phyloP scores from a whole-genome alignment of 2,113 vertebrate genomes.

The Leptobrachium leishanense region DNA sequence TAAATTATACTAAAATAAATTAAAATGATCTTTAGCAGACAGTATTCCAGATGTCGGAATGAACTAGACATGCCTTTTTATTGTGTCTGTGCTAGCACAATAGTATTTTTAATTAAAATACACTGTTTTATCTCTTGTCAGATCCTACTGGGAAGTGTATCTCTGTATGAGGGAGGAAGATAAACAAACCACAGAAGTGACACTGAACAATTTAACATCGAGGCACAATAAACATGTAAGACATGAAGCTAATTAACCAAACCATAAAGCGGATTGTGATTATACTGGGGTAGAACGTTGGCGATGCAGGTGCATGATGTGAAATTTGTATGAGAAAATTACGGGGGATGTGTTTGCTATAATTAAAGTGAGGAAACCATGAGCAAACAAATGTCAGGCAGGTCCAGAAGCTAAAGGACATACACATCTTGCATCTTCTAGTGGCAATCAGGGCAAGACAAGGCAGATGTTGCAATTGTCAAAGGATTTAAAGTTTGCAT shows the following conservation, averaged over 20 bases:
- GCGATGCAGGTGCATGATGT: conserved; percentile 1
- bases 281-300: conserved; percentile 1
- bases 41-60: conserved; percentile 3
- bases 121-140: background rate
- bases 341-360: background rate
- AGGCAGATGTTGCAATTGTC: too few species aligned
- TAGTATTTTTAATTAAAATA: conserved; percentile 26
- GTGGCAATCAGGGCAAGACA: too few species aligned
- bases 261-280: conserved; percentile 24
- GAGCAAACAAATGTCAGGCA: background rate
- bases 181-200: conserved; percentile 23
- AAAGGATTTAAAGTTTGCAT: too few species aligned
- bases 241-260: conserved; percentile 32
- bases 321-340: background rate
- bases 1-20: background rate
- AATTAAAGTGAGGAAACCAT: conserved; percentile 15
- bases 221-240: conserved; percentile 32
- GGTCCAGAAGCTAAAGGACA: background rate
- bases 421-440: too few species aligned
- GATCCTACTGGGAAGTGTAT: conserved; percentile 8
- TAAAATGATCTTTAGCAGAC: background rate
- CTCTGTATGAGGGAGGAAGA: conserved; percentile 13
- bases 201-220: conserved; percentile 17
- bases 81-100: background rate
- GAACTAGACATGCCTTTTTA: conserved; percentile 1